phyloP scores from a whole-genome alignment of 1,140 invertebrate species.

The Bradysia coprophila region DNA sequence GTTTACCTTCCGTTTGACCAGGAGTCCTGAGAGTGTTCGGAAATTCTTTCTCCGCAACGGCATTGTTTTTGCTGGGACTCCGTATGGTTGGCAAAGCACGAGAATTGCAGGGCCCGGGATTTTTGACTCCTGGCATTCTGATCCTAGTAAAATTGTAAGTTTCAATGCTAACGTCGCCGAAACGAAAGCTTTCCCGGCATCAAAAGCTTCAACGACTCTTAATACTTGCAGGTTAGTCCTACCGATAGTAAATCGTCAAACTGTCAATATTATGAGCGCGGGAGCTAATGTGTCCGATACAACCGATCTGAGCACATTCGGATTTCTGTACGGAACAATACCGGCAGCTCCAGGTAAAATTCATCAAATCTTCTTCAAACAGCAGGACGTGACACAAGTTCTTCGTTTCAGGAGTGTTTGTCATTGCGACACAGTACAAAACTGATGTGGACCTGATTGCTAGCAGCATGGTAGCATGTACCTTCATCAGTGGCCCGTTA shows the following conservation, averaged over 20 bases:
- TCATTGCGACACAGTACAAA: constrained; percentile 79
- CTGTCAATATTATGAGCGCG: constrained; percentile 52
- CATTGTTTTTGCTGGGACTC: constrained; percentile 76
- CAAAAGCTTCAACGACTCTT: too few relatives aligned
- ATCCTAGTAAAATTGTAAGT: constrained; percentile 78
- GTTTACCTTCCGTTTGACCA: too few relatives aligned
- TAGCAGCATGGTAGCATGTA: constrained; percentile 81
- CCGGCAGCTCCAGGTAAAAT: constrained; percentile 48
- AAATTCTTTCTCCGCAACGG: constrained; percentile 76
- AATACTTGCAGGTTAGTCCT: constrained; percentile 56
- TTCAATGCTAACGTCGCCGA: too few relatives aligned
- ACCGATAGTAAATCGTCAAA: constrained; percentile 73
- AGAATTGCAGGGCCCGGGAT: constrained; percentile 48
- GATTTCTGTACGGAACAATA: constrained; percentile 90
- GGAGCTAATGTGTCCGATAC: constrained; percentile 51
- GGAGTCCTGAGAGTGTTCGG: constrained; percentile 73
- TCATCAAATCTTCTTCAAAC: not conserved
- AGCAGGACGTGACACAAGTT: not conserved
- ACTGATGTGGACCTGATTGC: constrained; percentile 77
- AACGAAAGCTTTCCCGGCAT: too few relatives aligned
- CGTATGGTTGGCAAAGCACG: constrained; percentile 85
- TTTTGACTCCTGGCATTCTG: constrained; percentile 67
- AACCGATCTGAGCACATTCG: constrained; percentile 70
- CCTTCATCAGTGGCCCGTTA: constrained; percentile 80
- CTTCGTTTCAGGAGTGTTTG: constrained; percentile 55